Base-by-base conservation (phyloP, 2,888 invertebrate genomes). In the Celastrina argiolus region DNA sequence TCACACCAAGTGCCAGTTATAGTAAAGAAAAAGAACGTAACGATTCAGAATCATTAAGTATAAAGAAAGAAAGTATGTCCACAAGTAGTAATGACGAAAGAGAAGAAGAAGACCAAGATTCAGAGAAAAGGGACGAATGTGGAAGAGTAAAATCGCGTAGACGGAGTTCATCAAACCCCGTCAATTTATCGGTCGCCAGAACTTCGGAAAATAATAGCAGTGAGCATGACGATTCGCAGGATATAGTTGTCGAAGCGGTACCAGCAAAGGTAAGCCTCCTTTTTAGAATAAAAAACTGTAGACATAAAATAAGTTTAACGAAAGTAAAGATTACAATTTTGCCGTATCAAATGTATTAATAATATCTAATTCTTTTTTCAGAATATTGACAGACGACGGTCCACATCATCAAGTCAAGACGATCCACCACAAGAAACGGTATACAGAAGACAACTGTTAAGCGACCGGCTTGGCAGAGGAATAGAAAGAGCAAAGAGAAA, bases 111-210 rank as follows among this genome's bases (percentile, higher is more conserved):
- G 92, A 90, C 56, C 78, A 78, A 12, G 82, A 91, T 34, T 91
- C 92, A 56, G 93, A 93, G 72, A 92, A 91, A 73, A 89, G 91
- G 67, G 92, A 92, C 74, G 87, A 88, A 79, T 85, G 88, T 72
- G 79, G 91, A 66, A 78, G 90, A 71, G 84, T 93, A 68, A 92
- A 93, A 42, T 93, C 92, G 64, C 88, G 94, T 75, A 91, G 94
- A 79, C 93, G 94, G 84, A 95, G 94, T 83, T 96, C 95, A 64
- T 94, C 96, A 1, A 96, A 96, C 81, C 96, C 96, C 42, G 96
- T 97, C 64, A 97, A 97, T 86, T 91, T 97, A 74, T 96, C 95
- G 34, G 79, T 94, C 67, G 92, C 93, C 65, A 88, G 88, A 71
- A 91, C 91, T 69, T 91, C 93, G 31, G 92, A 92, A 73, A 92